These are phyloP conservation scores for Temnothorax nylanderi DNA, from an alignment of 1,140 invertebrate genomes.

Conservation along the genomic window DNA sequence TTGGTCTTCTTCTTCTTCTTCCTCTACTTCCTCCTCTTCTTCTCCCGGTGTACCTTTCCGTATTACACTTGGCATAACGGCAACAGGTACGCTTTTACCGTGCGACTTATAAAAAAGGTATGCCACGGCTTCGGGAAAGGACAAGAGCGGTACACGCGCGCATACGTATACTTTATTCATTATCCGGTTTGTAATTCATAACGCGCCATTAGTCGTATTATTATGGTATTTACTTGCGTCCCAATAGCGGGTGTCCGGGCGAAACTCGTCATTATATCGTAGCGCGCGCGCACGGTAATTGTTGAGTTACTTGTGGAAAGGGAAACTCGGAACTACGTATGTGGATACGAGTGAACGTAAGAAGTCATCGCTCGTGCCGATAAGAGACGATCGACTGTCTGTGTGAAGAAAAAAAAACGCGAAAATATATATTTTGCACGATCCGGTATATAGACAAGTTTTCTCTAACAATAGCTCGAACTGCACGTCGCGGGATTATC, in stretches of 20 bases:
- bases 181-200: constrained; percentile 72
- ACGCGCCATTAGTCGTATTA: constrained; percentile 73
- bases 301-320: constrained; percentile 57
- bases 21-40: not conserved
- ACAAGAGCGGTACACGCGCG: constrained; percentile 20
- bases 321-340: constrained; percentile 47
- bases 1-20: not conserved
- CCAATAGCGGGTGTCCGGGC: constrained; percentile 67
- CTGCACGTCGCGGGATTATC: not conserved
- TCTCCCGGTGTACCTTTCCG: not conserved
- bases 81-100: constrained; percentile 61
- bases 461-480: not conserved
- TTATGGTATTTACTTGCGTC: constrained; percentile 72
- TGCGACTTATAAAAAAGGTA: constrained; percentile 49
- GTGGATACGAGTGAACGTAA: constrained; percentile 25
- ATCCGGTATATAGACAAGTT: not conserved
- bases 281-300: constrained; percentile 64
- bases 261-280: constrained; percentile 70
- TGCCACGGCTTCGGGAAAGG: not conserved
- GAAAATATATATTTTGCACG: not conserved
- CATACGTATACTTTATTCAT: constrained; percentile 66
- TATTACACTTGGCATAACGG: constrained; percentile 47
- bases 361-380: constrained; percentile 27
- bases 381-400: not conserved
- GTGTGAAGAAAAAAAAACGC: not conserved